These are phyloP conservation scores for Clarias pachynema DNA, from an alignment of 2,797 vertebrate species.

Conservation along the genomic window DNA sequence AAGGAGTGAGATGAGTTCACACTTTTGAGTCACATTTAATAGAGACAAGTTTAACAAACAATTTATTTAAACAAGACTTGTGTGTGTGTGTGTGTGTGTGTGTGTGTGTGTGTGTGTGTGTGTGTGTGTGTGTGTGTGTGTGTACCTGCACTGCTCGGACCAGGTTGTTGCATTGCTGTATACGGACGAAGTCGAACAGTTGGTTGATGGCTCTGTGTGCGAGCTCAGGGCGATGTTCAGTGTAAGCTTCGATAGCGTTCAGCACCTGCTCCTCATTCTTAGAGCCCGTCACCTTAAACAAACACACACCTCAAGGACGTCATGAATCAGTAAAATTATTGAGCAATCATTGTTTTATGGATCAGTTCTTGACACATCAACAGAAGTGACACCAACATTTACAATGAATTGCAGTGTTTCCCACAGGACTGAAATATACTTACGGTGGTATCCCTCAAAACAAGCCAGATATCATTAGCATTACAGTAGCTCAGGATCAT, in stretches of 20 bases:
- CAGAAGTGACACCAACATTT: background rate
- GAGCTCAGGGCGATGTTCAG: slow-evolving; percentile 90
- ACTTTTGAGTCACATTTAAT: background rate
- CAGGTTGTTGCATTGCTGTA: slow-evolving; percentile 92
- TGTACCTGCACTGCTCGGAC: slow-evolving; percentile 89
- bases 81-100: slow-evolving; percentile 9
- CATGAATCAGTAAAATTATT: background rate
- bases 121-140: slow-evolving; percentile 13
- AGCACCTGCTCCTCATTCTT: slow-evolving; percentile 96
- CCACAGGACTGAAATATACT: no score
- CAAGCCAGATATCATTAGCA: no score
- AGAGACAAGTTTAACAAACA: background rate
- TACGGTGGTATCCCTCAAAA: no score
- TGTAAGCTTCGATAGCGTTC: slow-evolving; percentile 94
- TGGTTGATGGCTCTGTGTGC: slow-evolving; percentile 95
- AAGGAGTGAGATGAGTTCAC: background rate
- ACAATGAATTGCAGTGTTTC: background rate
- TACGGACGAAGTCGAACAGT: slow-evolving; percentile 94
- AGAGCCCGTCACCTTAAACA: slow-evolving; percentile 88
- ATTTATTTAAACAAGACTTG: background rate
- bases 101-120: slow-evolving; percentile 23
- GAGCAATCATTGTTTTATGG: background rate
- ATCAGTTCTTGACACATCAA: background rate
- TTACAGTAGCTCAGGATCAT: no score
- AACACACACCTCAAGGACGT: background rate